These are phyloP conservation scores for Anodontia alba DNA, from an alignment of 2,888 invertebrate genomes.

Conservation along the genomic window DNA sequence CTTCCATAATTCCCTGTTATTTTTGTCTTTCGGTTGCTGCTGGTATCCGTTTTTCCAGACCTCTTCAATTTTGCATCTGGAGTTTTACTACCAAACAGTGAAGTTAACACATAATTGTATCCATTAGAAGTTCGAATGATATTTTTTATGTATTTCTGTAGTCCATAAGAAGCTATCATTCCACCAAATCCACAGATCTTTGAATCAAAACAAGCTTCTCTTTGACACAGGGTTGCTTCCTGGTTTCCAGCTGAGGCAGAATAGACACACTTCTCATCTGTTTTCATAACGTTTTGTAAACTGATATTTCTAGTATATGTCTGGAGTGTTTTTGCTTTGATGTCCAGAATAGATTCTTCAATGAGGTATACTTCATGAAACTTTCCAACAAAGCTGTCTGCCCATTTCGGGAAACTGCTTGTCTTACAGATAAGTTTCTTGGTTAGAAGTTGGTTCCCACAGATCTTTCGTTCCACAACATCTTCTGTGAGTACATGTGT, in stretches of 20 bases:
- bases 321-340: constrained; percentile 31
- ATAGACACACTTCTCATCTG: constrained; percentile 46
- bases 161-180: constrained; percentile 29
- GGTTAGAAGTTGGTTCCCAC: constrained; percentile 28
- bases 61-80: neutral
- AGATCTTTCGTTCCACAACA: constrained; percentile 33
- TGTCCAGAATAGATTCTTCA: constrained; percentile 54
- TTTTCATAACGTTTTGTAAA: constrained; percentile 40
- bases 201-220: constrained; percentile 38
- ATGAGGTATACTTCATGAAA: constrained; percentile 34
- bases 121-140: constrained; percentile 28
- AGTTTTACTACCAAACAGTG: constrained; percentile 19
- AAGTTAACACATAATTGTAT: constrained; percentile 40
- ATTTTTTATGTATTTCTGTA: constrained; percentile 47
- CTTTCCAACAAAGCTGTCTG: constrained; percentile 61
- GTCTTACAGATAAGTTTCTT: constrained; percentile 50
- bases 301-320: constrained; percentile 61
- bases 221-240: constrained; percentile 18
- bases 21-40: neutral
- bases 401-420: constrained; percentile 46
- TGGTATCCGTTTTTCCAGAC: neutral
- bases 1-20: neutral
- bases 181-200: constrained; percentile 43
- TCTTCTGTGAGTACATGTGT: constrained; percentile 56
- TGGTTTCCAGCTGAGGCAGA: neutral